Base-by-base conservation (phyloP, 2,113 vertebrate genomes). In the Dicentrarchus labrax region DNA sequence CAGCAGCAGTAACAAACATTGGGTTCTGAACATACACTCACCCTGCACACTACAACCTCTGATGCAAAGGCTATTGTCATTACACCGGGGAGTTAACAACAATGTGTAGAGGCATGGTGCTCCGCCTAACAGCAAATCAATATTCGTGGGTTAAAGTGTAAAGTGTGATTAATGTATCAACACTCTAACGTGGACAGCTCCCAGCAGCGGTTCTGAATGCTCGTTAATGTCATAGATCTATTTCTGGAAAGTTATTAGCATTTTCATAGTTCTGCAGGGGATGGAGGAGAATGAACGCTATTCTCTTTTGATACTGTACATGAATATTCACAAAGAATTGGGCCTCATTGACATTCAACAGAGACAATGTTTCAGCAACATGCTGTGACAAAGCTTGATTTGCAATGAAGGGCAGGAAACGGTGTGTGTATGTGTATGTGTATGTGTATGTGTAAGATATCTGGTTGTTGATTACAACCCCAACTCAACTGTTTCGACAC, bases 151-250 rank as follows among this genome's bases (percentile, higher is more conserved):
- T 91, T 78, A 88, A 77, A 91, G 89, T 88, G 75, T 84, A 86
- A 92, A 92, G 59, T 83, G 84, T 94, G 84, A 93, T 89, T 80
- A 92, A 93, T 92, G 82, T 66, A 71, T 84, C 72, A 78, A 78
- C 77, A 86, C 47, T 78, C 5, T 43, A 80, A 82, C n/a, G 78
- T 76, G 78, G 85, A 87, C 82, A 70, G 84, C 84, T 88, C 82
- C 67, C 76, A 82, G 86, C 73, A 83, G 86, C 24, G 4, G 51
- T 45, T 86, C 16, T 86, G 87, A 90, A 84, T 78, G 54, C 83
- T 68, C 66, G 83, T 76, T 90, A 92, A 91, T 87, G 84, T 85
- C 91, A 87, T 57, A 84, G 70, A 84, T 90, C 89, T 90, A 90
- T 91, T 93, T 88, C 66, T 84, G 84, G 89, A 81, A 77, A 24